Percentiles rank a stretch among this genome's conserved stretches.
These are phyloP conservation scores for Pica pica DNA, from an alignment of 2,113 vertebrate species.

Conservation along the genomic window DNA sequence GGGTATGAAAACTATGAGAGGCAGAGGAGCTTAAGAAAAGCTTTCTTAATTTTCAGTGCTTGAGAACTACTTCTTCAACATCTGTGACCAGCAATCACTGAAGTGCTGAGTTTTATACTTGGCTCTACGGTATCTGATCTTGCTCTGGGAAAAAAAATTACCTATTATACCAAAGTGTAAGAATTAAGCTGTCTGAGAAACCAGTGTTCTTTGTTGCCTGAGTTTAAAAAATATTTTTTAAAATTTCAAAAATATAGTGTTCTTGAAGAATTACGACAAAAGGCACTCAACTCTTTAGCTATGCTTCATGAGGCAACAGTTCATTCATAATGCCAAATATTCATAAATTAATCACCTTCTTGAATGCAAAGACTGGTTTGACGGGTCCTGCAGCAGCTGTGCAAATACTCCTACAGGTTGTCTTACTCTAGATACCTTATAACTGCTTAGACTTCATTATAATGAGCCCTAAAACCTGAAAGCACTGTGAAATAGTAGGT, in stretches of 20 bases:
- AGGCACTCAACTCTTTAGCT: background rate
- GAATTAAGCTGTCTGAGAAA: background rate
- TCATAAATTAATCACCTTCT: background rate
- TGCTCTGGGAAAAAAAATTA: background rate
- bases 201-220: background rate
- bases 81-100: background rate
- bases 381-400: constrained; percentile 3
- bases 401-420: background rate
- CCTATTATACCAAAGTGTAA: background rate
- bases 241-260: background rate
- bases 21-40: background rate
- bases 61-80: background rate
- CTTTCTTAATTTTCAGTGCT: background rate
- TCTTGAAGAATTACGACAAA: background rate
- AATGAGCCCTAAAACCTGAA: background rate
- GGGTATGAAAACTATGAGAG: background rate
- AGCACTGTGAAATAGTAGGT: background rate
- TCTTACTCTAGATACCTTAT: background rate
- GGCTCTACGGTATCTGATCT: background rate
- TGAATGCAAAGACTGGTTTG: background rate
- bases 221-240: background rate
- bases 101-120: background rate
- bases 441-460: background rate
- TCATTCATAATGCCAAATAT: constrained; percentile 14
- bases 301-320: background rate